Percentiles rank a stretch among this genome's conserved stretches.
Evolutionary conservation across 2,113 vertebrate species (phyloP).

Genomic region (Erpornis zantholeuca): DNA sequence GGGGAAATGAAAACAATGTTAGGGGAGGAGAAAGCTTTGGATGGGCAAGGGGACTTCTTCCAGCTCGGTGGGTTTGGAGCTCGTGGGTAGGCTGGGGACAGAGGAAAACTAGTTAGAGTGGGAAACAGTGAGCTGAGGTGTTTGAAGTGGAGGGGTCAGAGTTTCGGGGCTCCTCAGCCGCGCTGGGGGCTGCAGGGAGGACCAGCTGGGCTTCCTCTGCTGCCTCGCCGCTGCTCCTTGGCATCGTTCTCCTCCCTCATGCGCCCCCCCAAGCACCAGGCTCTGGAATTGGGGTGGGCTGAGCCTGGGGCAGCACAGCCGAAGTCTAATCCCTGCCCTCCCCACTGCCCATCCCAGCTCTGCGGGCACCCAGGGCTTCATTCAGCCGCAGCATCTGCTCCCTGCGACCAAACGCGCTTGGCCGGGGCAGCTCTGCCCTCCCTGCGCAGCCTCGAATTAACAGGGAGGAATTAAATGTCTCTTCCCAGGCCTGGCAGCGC

Average conservation of each 20-base stretch:
- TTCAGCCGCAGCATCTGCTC: background rate
- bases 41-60: conserved; percentile 25
- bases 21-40: conserved; percentile 18
- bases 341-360: background rate
- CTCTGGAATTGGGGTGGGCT: rapidly evolving
- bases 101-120: background rate
- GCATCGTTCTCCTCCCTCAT: rapidly evolving
- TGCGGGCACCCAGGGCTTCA: rapidly evolving
- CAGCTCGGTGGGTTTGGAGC: background rate
- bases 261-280: too few relatives aligned
- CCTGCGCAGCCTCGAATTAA: background rate
- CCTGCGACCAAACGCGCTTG: rapidly evolving
- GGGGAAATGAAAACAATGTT: conserved; percentile 43
- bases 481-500: background rate
- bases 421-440: background rate
- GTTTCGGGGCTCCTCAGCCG: rapidly evolving
- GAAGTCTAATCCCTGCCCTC: background rate
- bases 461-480: background rate
- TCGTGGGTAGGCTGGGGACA: background rate
- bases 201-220: background rate
- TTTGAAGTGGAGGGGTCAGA: background rate
- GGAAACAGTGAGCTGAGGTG: background rate
- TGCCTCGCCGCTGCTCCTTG: background rate
- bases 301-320: background rate
- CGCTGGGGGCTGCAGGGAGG: background rate